Conservation (phyloP, 2,888 invertebrate species). For the Lasioglossum malachurum region DNA sequence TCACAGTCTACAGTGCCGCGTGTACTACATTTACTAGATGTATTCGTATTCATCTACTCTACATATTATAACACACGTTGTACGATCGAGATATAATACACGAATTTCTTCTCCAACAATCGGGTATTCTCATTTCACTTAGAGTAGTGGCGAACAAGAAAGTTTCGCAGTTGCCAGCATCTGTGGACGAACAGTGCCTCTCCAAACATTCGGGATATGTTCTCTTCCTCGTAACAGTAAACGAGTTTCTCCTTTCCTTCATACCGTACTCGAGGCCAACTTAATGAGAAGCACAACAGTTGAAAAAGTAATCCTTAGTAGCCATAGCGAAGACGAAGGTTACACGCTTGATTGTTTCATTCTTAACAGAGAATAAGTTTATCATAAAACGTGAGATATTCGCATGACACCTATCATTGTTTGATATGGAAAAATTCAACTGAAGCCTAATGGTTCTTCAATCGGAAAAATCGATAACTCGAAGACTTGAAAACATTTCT, state of each 20-base stretch:
- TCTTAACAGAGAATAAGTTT: too few species aligned
- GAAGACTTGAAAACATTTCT: too few species aligned
- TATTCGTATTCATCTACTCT: too few species aligned
- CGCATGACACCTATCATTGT: too few species aligned
- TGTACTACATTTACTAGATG: too few species aligned
- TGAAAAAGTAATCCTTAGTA: not conserved
- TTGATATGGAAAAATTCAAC: too few species aligned
- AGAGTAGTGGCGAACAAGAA: not conserved
- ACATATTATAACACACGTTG: not conserved
- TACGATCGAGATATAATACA: not conserved
- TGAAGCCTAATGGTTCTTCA: too few species aligned
- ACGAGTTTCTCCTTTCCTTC: conserved; percentile 2
- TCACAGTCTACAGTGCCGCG: too few species aligned
- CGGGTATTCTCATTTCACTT: not conserved
- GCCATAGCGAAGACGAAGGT: not conserved
- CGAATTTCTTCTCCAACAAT: not conserved
- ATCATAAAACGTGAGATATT: too few species aligned
- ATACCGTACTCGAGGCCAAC: not conserved
- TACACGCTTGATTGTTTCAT: not conserved
- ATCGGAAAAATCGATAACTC: too few species aligned
- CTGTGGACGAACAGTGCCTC: not conserved
- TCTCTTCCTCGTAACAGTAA: not conserved
- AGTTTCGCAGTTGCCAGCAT: not conserved
- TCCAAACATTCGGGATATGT: not conserved
- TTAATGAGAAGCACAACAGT: conserved; percentile 4